Conservation (phyloP, 30 jellyfish, hydroid and myxozoan species). For the Mastigias papua region DNA sequence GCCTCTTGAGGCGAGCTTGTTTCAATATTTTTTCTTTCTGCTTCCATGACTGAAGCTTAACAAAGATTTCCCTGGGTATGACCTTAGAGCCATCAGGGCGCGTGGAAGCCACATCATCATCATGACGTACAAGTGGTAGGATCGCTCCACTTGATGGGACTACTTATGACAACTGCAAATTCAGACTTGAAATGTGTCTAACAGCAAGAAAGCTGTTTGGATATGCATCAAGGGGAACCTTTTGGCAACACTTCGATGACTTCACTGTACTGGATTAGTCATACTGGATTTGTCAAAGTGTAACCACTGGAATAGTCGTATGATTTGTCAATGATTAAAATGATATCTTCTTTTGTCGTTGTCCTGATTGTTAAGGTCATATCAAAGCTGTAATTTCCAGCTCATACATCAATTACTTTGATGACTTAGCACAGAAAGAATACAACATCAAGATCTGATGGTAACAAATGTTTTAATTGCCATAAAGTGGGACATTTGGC, state of each 20-base stretch:
- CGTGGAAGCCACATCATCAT: neutral
- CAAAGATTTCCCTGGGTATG: neutral
- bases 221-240: constrained; percentile 39
- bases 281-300: too few relatives aligned
- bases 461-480: constrained; percentile 11
- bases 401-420: too few relatives aligned
- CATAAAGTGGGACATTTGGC: constrained; percentile 29
- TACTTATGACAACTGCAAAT: constrained; percentile 15
- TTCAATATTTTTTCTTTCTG: neutral
- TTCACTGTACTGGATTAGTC: too few relatives aligned
- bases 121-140: constrained; percentile 43
- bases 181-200: constrained; percentile 30
- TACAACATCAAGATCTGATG: neutral
- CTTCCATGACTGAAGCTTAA: neutral
- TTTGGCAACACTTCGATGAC: constrained; percentile 52
- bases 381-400: too few relatives aligned
- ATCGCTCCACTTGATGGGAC: constrained; percentile 59
- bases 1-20: constrained; percentile 2
- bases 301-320: too few relatives aligned
- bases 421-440: constrained; percentile 14
- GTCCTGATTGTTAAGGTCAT: too few relatives aligned
- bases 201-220: constrained; percentile 52
- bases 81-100: neutral
- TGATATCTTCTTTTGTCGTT: too few relatives aligned
- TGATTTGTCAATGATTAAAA: too few relatives aligned